phyloP scores from a whole-genome alignment of 1,140 invertebrate species.

The Archivesica marissinica region DNA sequence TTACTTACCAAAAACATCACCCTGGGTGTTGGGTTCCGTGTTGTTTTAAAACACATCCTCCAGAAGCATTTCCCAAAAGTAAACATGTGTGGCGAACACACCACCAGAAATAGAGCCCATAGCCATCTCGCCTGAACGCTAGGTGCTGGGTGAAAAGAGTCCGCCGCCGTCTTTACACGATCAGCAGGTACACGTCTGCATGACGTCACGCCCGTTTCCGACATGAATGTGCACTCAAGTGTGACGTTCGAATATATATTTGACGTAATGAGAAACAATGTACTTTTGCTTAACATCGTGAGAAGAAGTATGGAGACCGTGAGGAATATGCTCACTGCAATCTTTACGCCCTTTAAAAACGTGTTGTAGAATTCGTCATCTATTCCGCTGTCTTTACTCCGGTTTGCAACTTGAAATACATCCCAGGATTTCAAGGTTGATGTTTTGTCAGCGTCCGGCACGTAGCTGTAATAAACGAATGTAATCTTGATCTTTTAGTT shows the following conservation, averaged over 20 bases:
- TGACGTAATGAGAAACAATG: constrained; percentile 79
- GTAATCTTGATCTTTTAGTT: no score
- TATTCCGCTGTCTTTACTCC: constrained; percentile 63
- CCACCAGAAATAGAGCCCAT: constrained; percentile 76
- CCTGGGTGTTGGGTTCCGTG: constrained; percentile 68
- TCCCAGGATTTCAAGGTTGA: constrained; percentile 73
- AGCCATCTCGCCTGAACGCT: constrained; percentile 75
- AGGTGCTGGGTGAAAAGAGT: constrained; percentile 70
- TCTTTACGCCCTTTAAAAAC: constrained; percentile 73
- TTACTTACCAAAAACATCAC: constrained; percentile 73
- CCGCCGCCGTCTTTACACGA: constrained; percentile 48
- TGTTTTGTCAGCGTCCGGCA: constrained; percentile 57
- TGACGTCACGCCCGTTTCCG: constrained; percentile 63
- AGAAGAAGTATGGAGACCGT: constrained; percentile 71
- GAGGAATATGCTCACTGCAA: constrained; percentile 75
- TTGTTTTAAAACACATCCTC: constrained; percentile 79
- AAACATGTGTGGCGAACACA: constrained; percentile 75
- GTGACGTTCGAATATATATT: constrained; percentile 78
- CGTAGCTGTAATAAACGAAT: background rate
- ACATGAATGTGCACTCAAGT: constrained; percentile 67
- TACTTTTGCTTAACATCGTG: constrained; percentile 77
- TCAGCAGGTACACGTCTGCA: constrained; percentile 70
- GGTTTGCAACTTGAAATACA: constrained; percentile 70
- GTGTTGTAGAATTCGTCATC: constrained; percentile 71
- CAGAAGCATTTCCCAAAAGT: constrained; percentile 75